These are phyloP conservation scores for Saccostrea echinata DNA, from an alignment of 1,140 invertebrate species.

Conservation along the genomic window DNA sequence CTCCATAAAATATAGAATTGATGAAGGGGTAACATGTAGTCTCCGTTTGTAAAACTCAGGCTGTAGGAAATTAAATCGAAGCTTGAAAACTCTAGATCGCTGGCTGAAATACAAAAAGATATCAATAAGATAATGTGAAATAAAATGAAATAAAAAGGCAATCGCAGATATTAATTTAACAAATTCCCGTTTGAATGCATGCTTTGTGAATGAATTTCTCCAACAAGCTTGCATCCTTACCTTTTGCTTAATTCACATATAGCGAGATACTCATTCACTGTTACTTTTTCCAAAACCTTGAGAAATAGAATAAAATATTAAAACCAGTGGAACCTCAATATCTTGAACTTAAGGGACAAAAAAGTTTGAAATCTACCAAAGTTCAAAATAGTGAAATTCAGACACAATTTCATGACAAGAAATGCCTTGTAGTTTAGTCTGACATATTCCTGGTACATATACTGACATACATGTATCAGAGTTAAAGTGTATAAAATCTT, in stretches of 20 bases:
- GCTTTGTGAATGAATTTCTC: neutral
- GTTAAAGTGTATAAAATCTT: too few relatives aligned
- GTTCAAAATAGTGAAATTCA: too few relatives aligned
- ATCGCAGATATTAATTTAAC: neutral
- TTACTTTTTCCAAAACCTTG: constrained; percentile 62
- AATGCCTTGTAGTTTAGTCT: too few relatives aligned
- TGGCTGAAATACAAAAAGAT: constrained; percentile 60
- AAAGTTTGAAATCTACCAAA: too few relatives aligned
- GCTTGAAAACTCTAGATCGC: constrained; percentile 68
- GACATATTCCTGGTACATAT: too few relatives aligned
- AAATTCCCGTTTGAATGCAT: neutral
- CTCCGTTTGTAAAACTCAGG: constrained; percentile 86
- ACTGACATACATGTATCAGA: too few relatives aligned
- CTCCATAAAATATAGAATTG: constrained; percentile 83
- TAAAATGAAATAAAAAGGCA: neutral
- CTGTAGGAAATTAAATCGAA: constrained; percentile 87
- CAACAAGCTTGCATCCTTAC: constrained; percentile 5
- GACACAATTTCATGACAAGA: too few relatives aligned
- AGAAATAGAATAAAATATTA: neutral
- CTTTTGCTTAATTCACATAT: constrained; percentile 35
- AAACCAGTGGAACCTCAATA: too few relatives aligned
- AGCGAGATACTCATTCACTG: constrained; percentile 59
- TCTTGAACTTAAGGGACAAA: too few relatives aligned
- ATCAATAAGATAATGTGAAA: neutral
- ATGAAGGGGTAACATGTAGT: constrained; percentile 85